phyloP scores from a whole-genome alignment of 2,888 invertebrate species.

The Temnothorax rugatulus region DNA sequence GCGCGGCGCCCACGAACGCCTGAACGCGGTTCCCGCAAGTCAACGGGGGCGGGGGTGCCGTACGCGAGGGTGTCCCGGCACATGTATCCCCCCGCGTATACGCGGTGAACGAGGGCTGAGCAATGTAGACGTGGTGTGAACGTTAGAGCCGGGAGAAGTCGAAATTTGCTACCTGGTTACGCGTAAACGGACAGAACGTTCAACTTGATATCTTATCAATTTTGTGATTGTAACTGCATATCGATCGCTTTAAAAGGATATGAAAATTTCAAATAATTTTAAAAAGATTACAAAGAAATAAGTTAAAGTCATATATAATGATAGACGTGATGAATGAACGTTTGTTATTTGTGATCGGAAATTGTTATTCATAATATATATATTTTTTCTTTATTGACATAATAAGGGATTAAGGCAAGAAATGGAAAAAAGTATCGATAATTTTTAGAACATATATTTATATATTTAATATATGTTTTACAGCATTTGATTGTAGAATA shows the following conservation, averaged over 20 bases:
- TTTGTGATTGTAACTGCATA: not conserved
- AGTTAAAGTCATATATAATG: not conserved
- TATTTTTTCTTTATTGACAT: not conserved
- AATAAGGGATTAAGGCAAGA: not conserved
- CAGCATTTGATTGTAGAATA: not conserved
- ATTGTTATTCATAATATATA: not conserved
- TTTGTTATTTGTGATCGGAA: not conserved
- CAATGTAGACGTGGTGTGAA: constrained; percentile 2
- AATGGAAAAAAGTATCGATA: not conserved
- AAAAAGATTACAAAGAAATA: not conserved
- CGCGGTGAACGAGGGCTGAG: not conserved
- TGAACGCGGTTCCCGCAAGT: constrained; percentile 70
- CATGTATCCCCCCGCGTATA: not conserved
- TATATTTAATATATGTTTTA: constrained; percentile 1
- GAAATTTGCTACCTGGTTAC: not conserved
- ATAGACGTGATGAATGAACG: not conserved
- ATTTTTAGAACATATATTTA: not conserved
- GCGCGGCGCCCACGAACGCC: constrained; percentile 62
- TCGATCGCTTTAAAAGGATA: not conserved
- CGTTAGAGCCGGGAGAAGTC: constrained; percentile 1
- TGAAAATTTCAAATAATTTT: not conserved
- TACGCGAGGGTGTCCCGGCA: constrained; percentile 43
- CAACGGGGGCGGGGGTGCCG: constrained; percentile 7
- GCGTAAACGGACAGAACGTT: constrained; percentile 3
- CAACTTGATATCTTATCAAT: not conserved